These are phyloP conservation scores for Toxostoma redivivum DNA, from an alignment of 2,113 vertebrate genomes.

Conservation along the genomic window DNA sequence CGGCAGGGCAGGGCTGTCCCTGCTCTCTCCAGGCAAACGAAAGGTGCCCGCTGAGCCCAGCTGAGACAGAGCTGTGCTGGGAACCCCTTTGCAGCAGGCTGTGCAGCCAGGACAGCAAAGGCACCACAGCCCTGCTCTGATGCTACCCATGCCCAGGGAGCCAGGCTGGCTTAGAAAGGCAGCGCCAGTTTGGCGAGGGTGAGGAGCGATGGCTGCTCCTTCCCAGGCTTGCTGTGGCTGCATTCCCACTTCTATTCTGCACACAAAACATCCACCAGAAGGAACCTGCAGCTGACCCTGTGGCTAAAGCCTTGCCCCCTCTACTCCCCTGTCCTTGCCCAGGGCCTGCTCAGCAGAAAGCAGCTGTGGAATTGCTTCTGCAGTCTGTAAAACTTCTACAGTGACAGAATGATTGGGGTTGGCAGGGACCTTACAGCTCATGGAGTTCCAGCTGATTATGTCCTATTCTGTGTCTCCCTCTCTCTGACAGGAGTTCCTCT, in stretches of 20 bases:
- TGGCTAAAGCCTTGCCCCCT: not conserved
- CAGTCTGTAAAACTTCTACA: not conserved
- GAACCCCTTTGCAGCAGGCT: not conserved
- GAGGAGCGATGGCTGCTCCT: not conserved
- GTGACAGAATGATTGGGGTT: fast-evolving
- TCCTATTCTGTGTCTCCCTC: too few species aligned
- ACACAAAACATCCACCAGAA: not conserved
- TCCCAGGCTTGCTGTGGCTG: not conserved
- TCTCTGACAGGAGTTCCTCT: not conserved
- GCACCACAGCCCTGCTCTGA: too few species aligned
- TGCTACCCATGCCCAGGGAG: not conserved
- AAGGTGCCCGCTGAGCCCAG: too few species aligned
- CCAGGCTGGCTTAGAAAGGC: not conserved
- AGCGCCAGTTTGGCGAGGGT: fast-evolving
- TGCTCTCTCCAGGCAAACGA: too few species aligned
- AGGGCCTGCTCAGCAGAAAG: not conserved
- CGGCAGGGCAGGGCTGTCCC: too few species aligned
- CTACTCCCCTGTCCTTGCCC: not conserved
- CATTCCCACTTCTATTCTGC: too few species aligned
- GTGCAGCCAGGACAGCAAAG: fast-evolving
- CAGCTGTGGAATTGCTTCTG: not conserved
- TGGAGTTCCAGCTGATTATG: too few species aligned
- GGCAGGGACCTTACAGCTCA: not conserved
- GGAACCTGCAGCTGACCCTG: not conserved
- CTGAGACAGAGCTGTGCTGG: too few species aligned